Conservation (phyloP, 2,888 invertebrate genomes). For the Drosophila cracens region DNA sequence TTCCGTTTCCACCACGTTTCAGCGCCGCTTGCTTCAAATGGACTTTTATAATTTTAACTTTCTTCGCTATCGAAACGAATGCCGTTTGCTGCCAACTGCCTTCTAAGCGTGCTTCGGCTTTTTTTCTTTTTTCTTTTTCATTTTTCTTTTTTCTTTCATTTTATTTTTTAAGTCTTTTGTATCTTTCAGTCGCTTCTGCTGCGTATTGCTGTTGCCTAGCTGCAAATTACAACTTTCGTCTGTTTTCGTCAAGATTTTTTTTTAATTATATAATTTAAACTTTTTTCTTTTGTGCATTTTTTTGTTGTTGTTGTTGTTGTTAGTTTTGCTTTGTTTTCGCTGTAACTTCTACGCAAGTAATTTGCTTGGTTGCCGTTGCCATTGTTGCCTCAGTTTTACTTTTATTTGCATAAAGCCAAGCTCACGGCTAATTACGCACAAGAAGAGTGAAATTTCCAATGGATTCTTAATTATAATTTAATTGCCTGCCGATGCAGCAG, state of each 20-base stretch:
- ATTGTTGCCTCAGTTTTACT: conserved; percentile 70
- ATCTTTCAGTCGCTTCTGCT: conserved; percentile 43
- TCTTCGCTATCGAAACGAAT: conserved; percentile 65
- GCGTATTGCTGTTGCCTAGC: conserved; percentile 36
- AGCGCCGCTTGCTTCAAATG: conserved; percentile 31
- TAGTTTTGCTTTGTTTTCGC: conserved; percentile 53
- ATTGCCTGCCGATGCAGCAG: conserved; percentile 35
- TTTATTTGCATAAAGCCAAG: conserved; percentile 70
- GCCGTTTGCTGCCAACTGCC: conserved; percentile 55
- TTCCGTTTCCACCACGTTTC: conserved; percentile 70
- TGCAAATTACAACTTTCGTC: conserved; percentile 81
- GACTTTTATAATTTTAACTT: conserved; percentile 79
- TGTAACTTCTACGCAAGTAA: conserved; percentile 59
- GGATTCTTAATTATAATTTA: conserved; percentile 78
- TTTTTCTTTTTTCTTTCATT: conserved; percentile 45
- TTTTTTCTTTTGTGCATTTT: conserved; percentile 41
- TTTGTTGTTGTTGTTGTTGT: conserved; percentile 12
- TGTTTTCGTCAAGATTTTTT: conserved; percentile 81
- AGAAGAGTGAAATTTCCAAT: conserved; percentile 70
- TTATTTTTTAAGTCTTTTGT: conserved; percentile 25
- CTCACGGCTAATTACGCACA: conserved; percentile 70
- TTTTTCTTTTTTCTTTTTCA: conserved; percentile 19
- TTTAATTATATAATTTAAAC: conserved; percentile 82
- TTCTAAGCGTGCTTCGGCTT: conserved; percentile 59
- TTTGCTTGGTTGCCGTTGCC: conserved; percentile 41